Conservation (phyloP, 2,797 vertebrate genomes). For the Amniataba percoides region DNA sequence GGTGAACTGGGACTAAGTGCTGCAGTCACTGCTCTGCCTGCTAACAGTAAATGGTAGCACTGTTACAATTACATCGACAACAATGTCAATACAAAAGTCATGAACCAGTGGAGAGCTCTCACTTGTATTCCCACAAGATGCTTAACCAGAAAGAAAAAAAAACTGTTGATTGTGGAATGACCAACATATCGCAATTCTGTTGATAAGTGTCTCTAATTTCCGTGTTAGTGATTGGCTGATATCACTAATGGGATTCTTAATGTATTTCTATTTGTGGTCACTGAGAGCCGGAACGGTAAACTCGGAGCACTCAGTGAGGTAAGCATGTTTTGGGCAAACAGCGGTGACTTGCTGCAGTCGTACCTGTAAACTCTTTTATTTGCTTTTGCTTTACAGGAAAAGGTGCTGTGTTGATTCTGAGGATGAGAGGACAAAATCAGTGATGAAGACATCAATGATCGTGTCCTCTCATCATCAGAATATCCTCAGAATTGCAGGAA, state of each 20-base stretch:
- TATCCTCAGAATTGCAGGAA: neutral
- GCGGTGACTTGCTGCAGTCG: neutral
- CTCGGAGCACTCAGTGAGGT: constrained; percentile 49
- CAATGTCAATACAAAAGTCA: constrained; percentile 1
- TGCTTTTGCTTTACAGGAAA: neutral
- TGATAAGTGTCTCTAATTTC: constrained; percentile 76
- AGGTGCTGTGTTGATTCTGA: neutral
- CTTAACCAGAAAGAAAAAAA: constrained; percentile 26
- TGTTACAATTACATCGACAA: constrained; percentile 14
- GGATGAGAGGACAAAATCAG: neutral
- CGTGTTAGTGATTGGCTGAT: constrained; percentile 73
- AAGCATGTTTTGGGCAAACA: constrained; percentile 35
- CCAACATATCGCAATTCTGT: constrained; percentile 50
- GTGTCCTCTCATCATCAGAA: too few species aligned
- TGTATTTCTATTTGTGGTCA: constrained; percentile 78
- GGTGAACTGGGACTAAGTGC: neutral
- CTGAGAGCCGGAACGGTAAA: constrained; percentile 55
- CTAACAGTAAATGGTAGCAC: neutral
- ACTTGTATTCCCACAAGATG: constrained; percentile 31
- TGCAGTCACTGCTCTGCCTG: neutral
- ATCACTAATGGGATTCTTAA: constrained; percentile 75
- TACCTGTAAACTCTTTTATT: neutral
- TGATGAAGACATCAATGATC: too few species aligned
- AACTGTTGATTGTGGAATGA: constrained; percentile 43
- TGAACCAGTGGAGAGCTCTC: constrained; percentile 37